Percentiles rank a stretch among this genome's conserved stretches.
Conservation (phyloP, 2,888 invertebrate species). For the Andrena camellia region DNA sequence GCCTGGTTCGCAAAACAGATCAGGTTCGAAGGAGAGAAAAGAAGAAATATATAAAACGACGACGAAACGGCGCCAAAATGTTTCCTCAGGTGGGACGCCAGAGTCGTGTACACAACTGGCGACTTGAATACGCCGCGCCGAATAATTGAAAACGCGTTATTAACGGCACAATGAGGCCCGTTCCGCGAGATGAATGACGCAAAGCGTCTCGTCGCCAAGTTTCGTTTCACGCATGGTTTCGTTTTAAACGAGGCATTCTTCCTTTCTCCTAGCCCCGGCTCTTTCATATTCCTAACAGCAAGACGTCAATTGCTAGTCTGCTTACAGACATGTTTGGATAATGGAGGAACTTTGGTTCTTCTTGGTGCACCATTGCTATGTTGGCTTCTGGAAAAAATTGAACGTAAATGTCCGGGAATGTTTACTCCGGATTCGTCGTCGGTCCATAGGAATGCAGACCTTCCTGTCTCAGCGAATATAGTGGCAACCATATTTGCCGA, state of each 20-base stretch:
- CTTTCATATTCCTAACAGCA: neutral
- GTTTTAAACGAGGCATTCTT: neutral
- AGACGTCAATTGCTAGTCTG: neutral
- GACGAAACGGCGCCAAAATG: slow-evolving; percentile 50
- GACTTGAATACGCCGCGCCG: slow-evolving; percentile 42
- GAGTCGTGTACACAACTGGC: slow-evolving; percentile 72
- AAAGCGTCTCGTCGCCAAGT: neutral
- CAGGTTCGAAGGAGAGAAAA: slow-evolving; percentile 17
- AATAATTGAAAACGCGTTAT: slow-evolving; percentile 69
- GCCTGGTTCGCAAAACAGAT: neutral
- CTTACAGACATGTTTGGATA: too few species aligned
- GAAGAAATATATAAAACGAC: slow-evolving; percentile 9
- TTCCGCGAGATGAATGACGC: slow-evolving; percentile 6
- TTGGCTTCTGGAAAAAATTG: too few species aligned
- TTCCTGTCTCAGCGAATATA: too few species aligned
- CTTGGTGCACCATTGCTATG: too few species aligned
- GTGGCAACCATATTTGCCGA: neutral
- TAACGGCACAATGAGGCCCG: slow-evolving; percentile 59
- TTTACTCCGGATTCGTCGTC: too few species aligned
- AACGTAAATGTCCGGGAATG: too few species aligned
- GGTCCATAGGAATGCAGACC: too few species aligned
- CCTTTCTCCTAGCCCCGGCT: neutral
- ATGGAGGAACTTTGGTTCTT: too few species aligned
- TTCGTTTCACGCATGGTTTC: neutral
- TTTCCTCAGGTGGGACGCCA: slow-evolving; percentile 72